Evolutionary conservation across 2,113 vertebrate genomes (phyloP), one percentile per base, ranked within the genome.

Genomic region (Marmota flaviventris): DNA sequence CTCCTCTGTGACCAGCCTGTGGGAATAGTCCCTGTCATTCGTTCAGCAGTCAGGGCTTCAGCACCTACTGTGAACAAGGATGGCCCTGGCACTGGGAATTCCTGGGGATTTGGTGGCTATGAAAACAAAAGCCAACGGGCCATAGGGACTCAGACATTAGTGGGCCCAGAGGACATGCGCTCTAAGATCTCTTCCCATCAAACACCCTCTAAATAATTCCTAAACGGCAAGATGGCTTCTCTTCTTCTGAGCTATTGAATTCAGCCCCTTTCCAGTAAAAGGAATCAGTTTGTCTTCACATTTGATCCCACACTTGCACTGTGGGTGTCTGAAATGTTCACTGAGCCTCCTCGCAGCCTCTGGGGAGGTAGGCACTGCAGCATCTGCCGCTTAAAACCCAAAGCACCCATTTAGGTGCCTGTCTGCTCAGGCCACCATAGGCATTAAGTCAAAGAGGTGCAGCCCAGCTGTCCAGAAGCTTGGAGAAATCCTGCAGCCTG

Each of bases 391-490:
- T 70, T 70, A 17, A n/a, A 17, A 34, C 88, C n/a, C 73, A 73
- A 97, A 93, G 69, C 81, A 87, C 42, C 73, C 72, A 75, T 78
- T 84, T 81, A 92, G 72, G 79, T 45, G 81, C 39, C 70, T 51
- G 63, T 85, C 79, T 91, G 82, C 97, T 75, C 58, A 1, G 76
- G 78, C 42, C 48, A 63, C 90, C 70, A 13, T 42, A 39, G 42
- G 51, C 75, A 48, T 73, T 27, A 76, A 77, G 73, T 85, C 77
- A 83, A 63, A 85, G 88, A 95, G 91, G 70, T 83, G 20, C 85
- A 93, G 79, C 63, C 79, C 89, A 89, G 93, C 39, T 65, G 58
- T 77, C 42, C 72, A 90, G 97, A 97, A 95, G n/a, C 72, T 90
- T 94, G 94, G 89, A 94, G 98, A 97, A 94, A 76, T 67, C n/a